These are phyloP conservation scores for Chauna torquata DNA, from an alignment of 2,113 vertebrate species.

Conservation along the genomic window DNA sequence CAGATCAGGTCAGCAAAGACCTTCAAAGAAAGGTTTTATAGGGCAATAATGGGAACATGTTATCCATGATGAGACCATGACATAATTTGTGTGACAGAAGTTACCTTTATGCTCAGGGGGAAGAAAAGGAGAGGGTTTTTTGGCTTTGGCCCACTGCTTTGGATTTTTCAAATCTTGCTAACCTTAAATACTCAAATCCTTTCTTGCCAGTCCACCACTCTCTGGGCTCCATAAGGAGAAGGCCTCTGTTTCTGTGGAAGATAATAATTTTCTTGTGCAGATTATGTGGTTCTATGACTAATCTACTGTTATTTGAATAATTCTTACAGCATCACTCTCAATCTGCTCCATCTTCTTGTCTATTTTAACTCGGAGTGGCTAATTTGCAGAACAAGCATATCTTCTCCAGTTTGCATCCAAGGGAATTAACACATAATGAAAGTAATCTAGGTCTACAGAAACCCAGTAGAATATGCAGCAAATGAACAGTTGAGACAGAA, in stretches of 20 bases:
- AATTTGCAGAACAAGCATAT: slow-evolving; percentile 1
- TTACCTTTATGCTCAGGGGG: not conserved
- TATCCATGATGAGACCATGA: not conserved
- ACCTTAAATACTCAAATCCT: not conserved
- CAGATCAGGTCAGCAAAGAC: not conserved
- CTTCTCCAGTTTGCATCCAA: not conserved
- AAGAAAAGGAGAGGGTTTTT: not conserved
- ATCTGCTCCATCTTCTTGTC: not conserved
- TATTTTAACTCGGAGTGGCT: slow-evolving; percentile 6
- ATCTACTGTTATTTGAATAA: not conserved
- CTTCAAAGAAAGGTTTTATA: not conserved
- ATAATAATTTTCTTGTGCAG: not conserved
- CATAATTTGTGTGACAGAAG: not conserved
- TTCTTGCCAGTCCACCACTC: not conserved
- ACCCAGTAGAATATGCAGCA: not conserved
- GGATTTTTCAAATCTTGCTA: not conserved
- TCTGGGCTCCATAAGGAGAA: not conserved
- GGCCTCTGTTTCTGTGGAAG: not conserved
- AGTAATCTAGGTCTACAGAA: slow-evolving; percentile 4
- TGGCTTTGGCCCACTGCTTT: not conserved
- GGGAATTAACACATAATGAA: not conserved
- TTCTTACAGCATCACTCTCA: not conserved
- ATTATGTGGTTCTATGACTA: not conserved
- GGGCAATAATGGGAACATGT: not conserved
- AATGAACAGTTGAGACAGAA: not conserved